Conservation (phyloP, 2,888 invertebrate genomes). For the Ashinkailepas kermadecensis region DNA sequence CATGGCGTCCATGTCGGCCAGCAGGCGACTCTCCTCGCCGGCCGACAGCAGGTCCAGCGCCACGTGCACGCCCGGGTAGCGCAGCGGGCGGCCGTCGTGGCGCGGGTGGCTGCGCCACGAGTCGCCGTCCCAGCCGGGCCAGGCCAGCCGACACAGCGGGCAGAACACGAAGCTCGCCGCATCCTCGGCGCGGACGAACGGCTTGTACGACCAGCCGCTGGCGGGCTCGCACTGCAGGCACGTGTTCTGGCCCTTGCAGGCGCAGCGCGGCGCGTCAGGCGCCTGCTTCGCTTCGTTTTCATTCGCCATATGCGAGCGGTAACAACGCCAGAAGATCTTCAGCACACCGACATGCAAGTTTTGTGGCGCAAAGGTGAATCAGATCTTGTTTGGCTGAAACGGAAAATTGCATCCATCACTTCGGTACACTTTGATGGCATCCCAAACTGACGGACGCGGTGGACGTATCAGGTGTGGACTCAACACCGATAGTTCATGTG, state of each 20-base stretch:
- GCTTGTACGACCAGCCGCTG: background rate
- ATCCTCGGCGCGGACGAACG: background rate
- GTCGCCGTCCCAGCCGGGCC: slow-evolving; percentile 61
- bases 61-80: slow-evolving; percentile 31
- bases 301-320: too few relatives aligned
- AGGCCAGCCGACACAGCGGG: slow-evolving; percentile 63
- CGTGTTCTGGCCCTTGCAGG: slow-evolving; percentile 85
- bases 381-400: too few relatives aligned
- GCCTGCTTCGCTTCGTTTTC: too few relatives aligned
- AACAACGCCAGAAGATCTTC: too few relatives aligned
- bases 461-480: too few relatives aligned
- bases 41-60: slow-evolving; percentile 62
- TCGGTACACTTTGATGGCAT: too few relatives aligned
- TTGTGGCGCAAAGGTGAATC: too few relatives aligned
- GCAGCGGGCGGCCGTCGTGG: slow-evolving; percentile 51
- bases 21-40: slow-evolving; percentile 59
- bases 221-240: slow-evolving; percentile 69
- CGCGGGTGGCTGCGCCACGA: slow-evolving; percentile 57
- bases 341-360: too few relatives aligned
- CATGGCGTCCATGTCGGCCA: slow-evolving; percentile 62
- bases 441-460: too few relatives aligned
- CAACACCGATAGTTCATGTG: too few relatives aligned
- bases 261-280: slow-evolving; percentile 53
- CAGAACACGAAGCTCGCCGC: slow-evolving; percentile 61
- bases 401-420: too few relatives aligned